phyloP scores from a whole-genome alignment of 2,113 vertebrate genomes.

The Catharus bicknelli region DNA sequence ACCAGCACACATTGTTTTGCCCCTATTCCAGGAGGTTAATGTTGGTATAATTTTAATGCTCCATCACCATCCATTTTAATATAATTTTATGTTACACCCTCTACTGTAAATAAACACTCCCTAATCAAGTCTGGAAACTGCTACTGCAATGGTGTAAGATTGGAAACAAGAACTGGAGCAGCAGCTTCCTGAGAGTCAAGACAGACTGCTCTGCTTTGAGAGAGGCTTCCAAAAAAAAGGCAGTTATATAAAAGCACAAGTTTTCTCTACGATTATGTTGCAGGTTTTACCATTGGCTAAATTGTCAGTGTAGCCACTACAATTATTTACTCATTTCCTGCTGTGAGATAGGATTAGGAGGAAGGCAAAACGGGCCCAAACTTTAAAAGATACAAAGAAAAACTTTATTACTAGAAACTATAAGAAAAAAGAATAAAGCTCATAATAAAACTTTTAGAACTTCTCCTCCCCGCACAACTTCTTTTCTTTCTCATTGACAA shows the following conservation, averaged over 20 bases:
- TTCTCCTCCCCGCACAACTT: too few species aligned
- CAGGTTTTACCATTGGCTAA: too few species aligned
- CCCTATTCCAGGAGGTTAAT: background rate
- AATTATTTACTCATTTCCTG: too few species aligned
- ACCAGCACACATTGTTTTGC: background rate
- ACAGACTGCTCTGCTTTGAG: background rate
- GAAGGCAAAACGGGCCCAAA: too few species aligned
- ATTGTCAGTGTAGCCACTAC: too few species aligned
- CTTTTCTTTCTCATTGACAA: too few species aligned
- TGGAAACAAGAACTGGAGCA: background rate
- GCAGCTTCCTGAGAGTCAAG: background rate
- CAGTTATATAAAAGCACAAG: background rate
- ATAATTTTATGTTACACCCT: background rate
- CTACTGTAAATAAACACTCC: background rate
- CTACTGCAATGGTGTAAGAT: fast-evolving
- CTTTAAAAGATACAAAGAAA: too few species aligned
- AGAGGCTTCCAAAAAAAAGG: background rate
- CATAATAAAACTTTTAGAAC: too few species aligned
- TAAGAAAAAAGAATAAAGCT: too few species aligned
- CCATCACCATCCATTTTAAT: background rate
- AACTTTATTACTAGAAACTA: too few species aligned
- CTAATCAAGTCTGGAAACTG: background rate
- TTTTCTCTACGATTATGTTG: background rate
- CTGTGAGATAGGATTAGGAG: too few species aligned
- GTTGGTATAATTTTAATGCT: background rate